Evolutionary conservation across 2,888 invertebrate genomes (phyloP), one percentile per base, ranked within the genome.

Genomic region (Antitype chi): DNA sequence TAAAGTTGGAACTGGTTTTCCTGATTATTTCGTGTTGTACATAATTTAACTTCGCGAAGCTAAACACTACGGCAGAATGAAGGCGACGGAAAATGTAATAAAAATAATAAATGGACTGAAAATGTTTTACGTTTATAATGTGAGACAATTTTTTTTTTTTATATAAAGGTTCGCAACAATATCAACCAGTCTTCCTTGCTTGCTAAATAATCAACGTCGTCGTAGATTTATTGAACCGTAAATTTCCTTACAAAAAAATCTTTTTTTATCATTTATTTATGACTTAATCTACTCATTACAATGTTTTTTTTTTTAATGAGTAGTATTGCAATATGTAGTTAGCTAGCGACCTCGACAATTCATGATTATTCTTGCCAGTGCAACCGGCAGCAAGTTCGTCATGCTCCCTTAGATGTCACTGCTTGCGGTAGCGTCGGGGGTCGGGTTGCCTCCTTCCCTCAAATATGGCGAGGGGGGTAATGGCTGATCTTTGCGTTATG

Each of bases 1-100:
- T 20, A 59, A 78, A 72, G 8, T 67, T 28, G 52, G 28, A 57
- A 66, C 82, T 62, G 82, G 60, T 78, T 76, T 55, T 47, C 60
- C 66, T 67, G 57, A 72, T 57, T 72, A 72, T 70, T 77, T 72
- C 32, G 15, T 52, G 52, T 69, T 77, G 69, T 72, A 69, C 55
- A 69, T 77, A 52, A 78, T 82, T 72, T 47, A 13, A 72, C 53
- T 69, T 69, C 9, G 55, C 59, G 6, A 13, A 52, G 59, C 59
- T 59, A n/a, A 32, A 59, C 32, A 1, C 25, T 11, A 25, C 25
- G 49, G 23, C 23, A 23, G 25, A 38, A 60, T 60, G 20, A 69
- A 74, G 64, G 43, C 52, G 25, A n/a, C 20, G n/a, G 38, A 38
- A 69, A 74, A 69, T 38, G 13, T 52, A 28, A 55, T 67, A 17